Base-by-base conservation (phyloP, 2,888 invertebrate genomes). In the Volucella inanis region DNA sequence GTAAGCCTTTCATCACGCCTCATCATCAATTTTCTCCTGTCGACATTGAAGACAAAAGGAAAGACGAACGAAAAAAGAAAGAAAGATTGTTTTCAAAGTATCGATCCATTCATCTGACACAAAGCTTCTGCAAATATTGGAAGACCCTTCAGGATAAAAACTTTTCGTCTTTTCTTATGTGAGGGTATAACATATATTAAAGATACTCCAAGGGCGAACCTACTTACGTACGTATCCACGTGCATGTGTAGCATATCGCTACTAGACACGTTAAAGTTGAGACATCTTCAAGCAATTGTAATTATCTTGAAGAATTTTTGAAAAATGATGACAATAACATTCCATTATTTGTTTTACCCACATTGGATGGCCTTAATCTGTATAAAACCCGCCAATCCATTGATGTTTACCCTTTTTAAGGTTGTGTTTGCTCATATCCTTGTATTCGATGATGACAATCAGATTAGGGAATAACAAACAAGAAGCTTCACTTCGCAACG, bases 301-400 rank as follows among this genome's bases (percentile, higher is more conserved):
- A 80, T 80, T 80, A 80, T 80, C 62, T 62, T 52, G 62, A 80
- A 61, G 49, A 75, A 68, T 64, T 45, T 68, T 61, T 74, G 68
- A 75, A 50, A 64, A 80, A 80, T 75, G 65, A 75, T 68, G 80
- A 74, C 74, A 74, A 62, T 55, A 80, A 74, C 80, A 74, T 80
- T 67, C 74, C 74, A 31, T 74, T 41, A 74, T 74, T 80, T 62
- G 31, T 80, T 57, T 50, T 57, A 55, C 67, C 61, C 62, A 80
- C 74, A 72, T 47, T 61, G 41, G 43, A 31, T 49, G 67, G 61
- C 15, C 65, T 65, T 41, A 43, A 55, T 65, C 43, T 6, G 43
- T 12, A 31, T 14, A n/a, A 54, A 55, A 43, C 38, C 11, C 18
- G 18, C n/a, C 45, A 45, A 22, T n/a, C 54, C 4, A 52, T 11